Evolutionary conservation across 2,888 invertebrate species (phyloP), one percentile per base, ranked within the genome.

Genomic region (Laothoe populi): DNA sequence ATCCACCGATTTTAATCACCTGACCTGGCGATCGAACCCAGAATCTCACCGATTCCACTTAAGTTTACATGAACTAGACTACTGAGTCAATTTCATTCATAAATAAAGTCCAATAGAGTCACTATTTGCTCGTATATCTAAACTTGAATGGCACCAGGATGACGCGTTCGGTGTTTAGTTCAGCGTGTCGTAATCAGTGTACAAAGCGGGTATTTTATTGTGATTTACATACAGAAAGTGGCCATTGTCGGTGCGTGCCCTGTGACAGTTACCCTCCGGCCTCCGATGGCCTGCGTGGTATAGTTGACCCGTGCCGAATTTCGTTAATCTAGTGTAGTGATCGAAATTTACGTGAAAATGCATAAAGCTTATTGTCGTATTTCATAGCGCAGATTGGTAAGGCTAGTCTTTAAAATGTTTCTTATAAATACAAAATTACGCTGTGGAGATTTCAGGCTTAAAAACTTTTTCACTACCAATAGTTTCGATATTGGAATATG

Each of bases 171-270:
- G 84, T 89, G 90, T 83, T 87, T 86, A 87, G 84, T 84, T 82
- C 83, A 82, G 81, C 88, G 87, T 91, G 90, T 90, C 91, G 90
- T 84, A 91, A 91, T 88, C 84, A 85, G 78, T 79, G 78, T 74
- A 90, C 91, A 90, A 90, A 87, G 87, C 86, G 84, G 82, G 82
- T 86, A 88, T 90, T 90, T 90, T 89, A 91, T 90, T 90, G 90
- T 92, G 88, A 89, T 90, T 88, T 86, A 86, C 87, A 90, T 86
- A 87, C 86, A 84, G 85, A 87, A 86, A 84, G 83, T 86, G 83
- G 76, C 78, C 88, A 90, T 88, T 90, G 90, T 89, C 75, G 78
- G 72, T 79, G 79, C 77, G 77, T 77, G 84, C 82, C 84, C 86
- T 85, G 86, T 87, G 83, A 87, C 91, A 91, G 92, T 90, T 80